Base-by-base conservation (phyloP, 2,888 invertebrate species). In the Ametastegia equiseti region DNA sequence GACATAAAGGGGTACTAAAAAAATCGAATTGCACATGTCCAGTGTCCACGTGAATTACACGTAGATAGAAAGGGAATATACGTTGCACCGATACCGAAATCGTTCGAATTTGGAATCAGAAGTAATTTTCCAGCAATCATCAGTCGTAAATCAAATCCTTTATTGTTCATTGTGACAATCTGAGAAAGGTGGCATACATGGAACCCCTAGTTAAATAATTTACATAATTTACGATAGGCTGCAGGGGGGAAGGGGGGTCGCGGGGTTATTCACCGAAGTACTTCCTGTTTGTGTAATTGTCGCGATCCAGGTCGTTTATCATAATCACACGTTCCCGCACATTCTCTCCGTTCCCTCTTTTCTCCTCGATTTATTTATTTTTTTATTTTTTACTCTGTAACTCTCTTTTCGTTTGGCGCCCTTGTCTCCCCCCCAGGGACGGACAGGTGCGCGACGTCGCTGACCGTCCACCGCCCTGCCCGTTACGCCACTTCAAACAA, bases 221-320 rank as follows among this genome's bases (percentile, higher is more conserved):
- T 9, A 4, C 27, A 71, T 47, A 15, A 47, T 71, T 11, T 23
- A n/a, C 11, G 11, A 67, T n/a, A n/a, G n/a, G n/a, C n/a, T n/a
- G n/a, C n/a, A n/a, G n/a, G 39, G 9, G 19, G 27, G 27, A 11
- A 2, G 19, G 67, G 54, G 60, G 60, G 60, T 60, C 39, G 67
- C 19, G 39, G 39, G 45, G 71, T 47, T 30, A 11, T 47, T 45
- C 9, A 27, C n/a, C 27, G 71, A 45, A 71, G 23, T 75, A 75
- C 54, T 75, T 75, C 75, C 75, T 50, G 75, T 75, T 13, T 75
- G n/a, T n/a, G 54, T 75, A 75, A 78, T 78, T 78, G 57, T 63
- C 57, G 60, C 60, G 60, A 60, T 78, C 60, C 78, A 9, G 78
- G 19, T 78, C 78, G 63, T 78, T 78, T 78, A 78, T 78, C 78